Evolutionary conservation across 2,888 invertebrate species (phyloP).

Genomic region (Ormyrus labotus): DNA sequence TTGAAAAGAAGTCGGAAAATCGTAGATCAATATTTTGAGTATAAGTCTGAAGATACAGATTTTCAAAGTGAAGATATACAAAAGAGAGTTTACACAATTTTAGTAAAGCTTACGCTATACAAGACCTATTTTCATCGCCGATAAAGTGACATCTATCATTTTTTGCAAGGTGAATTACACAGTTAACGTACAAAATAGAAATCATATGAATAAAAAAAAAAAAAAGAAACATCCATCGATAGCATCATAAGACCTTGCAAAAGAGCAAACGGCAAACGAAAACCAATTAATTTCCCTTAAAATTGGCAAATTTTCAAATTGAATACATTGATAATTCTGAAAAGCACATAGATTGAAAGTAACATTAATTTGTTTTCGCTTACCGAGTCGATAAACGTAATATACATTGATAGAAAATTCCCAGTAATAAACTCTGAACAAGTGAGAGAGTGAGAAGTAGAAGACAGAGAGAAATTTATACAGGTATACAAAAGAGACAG

Average conservation of each 20-base stretch:
- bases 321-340: not conserved
- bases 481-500: slow-evolving; percentile 55
- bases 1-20: slow-evolving; percentile 7
- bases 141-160: slow-evolving; percentile 27
- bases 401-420: slow-evolving; percentile 40
- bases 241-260: slow-evolving; percentile 38
- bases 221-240: slow-evolving; percentile 31
- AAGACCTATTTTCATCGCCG: slow-evolving; percentile 39
- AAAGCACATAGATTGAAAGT: not conserved
- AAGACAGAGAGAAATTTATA: slow-evolving; percentile 57
- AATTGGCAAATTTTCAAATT: not conserved
- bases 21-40: not conserved
- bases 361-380: slow-evolving; percentile 42
- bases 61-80: slow-evolving; percentile 12
- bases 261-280: slow-evolving; percentile 34
- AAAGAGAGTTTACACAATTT: slow-evolving; percentile 25
- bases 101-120: slow-evolving; percentile 32
- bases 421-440: slow-evolving; percentile 38
- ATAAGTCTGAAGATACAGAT: slow-evolving; percentile 4
- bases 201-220: slow-evolving; percentile 20
- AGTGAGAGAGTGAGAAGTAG: slow-evolving; percentile 74
- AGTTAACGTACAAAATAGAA: slow-evolving; percentile 16
- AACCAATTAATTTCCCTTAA: slow-evolving; percentile 35
- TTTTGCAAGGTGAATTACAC: slow-evolving; percentile 26
- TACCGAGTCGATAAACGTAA: slow-evolving; percentile 21